phyloP scores from a whole-genome alignment of 2,797 vertebrate genomes.

The Clarias pachynema region DNA sequence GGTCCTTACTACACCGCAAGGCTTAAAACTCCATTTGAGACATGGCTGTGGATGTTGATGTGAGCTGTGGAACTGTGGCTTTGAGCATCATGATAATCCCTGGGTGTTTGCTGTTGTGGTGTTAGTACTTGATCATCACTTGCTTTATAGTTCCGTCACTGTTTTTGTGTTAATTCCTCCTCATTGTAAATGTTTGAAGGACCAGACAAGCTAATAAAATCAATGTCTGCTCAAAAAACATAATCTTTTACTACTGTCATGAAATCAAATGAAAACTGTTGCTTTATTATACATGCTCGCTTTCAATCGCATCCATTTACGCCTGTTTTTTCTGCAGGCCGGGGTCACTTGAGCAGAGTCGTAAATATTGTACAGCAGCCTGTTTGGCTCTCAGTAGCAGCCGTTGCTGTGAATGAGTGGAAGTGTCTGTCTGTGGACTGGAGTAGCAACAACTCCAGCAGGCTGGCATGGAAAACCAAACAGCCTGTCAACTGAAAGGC shows the following conservation, averaged over 20 bases:
- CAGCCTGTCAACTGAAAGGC: conserved; percentile 72
- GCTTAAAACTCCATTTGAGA: background rate
- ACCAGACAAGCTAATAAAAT: background rate
- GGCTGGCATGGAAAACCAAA: conserved; percentile 69
- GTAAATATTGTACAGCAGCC: conserved; percentile 13
- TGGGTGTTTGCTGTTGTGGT: background rate
- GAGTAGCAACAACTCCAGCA: conserved; percentile 56
- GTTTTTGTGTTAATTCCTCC: background rate
- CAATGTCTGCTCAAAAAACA: background rate
- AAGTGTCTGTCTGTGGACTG: conserved; percentile 37
- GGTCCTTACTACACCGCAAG: background rate
- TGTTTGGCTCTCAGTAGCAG: conserved; percentile 14
- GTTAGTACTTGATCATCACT: background rate
- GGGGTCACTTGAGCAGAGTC: background rate
- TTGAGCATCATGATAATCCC: background rate
- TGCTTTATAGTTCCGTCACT: background rate
- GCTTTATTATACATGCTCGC: background rate
- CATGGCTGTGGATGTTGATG: background rate
- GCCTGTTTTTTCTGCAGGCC: background rate
- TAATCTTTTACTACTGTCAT: background rate
- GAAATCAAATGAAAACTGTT: background rate
- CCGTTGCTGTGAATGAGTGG: conserved; percentile 38
- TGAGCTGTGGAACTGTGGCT: background rate
- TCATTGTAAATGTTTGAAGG: background rate
- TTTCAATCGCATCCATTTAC: background rate